A percentile compares a stretch with the other conserved stretches of the same genome.
Evolutionary conservation across 2,888 invertebrate species (phyloP).

Genomic region (Idaea dimidiata): DNA sequence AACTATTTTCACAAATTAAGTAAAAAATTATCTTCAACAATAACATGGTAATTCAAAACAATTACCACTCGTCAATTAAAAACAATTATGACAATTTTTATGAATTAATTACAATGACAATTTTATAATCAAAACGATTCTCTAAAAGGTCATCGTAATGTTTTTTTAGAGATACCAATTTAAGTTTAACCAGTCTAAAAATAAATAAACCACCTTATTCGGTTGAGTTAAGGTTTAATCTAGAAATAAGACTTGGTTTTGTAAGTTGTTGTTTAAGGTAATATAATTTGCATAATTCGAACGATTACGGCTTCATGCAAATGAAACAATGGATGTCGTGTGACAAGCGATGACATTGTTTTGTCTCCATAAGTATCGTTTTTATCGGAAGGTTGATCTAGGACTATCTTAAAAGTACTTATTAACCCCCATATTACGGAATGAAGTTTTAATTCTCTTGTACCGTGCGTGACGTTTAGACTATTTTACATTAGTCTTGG

Average conservation of each 20-base stretch:
- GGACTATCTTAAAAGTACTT: constrained; percentile 3
- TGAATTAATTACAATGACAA: constrained; percentile 12
- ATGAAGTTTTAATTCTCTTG: too few relatives aligned
- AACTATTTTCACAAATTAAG: too few relatives aligned
- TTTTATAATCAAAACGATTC: constrained; percentile 15
- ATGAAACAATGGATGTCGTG: constrained; percentile 63
- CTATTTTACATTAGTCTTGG: too few relatives aligned
- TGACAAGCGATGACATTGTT: constrained; percentile 48
- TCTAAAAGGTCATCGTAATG: constrained; percentile 20
- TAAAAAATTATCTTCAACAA: constrained; percentile 10
- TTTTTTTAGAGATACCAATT: constrained; percentile 12
- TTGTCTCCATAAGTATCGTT: constrained; percentile 6
- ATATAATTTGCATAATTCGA: constrained; percentile 49
- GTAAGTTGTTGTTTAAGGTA: constrained; percentile 14
- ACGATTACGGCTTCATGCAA: constrained; percentile 59
- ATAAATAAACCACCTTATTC: constrained; percentile 7
- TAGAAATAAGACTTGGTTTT: constrained; percentile 6
- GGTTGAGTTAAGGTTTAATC: background rate
- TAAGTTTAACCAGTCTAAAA: constrained; percentile 3
- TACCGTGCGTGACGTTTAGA: too few relatives aligned
- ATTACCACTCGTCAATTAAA: constrained; percentile 15
- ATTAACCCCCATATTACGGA: too few relatives aligned
- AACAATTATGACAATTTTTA: constrained; percentile 22
- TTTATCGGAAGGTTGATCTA: constrained; percentile 9
- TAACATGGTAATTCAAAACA: constrained; percentile 11